Conservation (phyloP, 1,140 invertebrate genomes). For the Pollicipes pollicipes region DNA sequence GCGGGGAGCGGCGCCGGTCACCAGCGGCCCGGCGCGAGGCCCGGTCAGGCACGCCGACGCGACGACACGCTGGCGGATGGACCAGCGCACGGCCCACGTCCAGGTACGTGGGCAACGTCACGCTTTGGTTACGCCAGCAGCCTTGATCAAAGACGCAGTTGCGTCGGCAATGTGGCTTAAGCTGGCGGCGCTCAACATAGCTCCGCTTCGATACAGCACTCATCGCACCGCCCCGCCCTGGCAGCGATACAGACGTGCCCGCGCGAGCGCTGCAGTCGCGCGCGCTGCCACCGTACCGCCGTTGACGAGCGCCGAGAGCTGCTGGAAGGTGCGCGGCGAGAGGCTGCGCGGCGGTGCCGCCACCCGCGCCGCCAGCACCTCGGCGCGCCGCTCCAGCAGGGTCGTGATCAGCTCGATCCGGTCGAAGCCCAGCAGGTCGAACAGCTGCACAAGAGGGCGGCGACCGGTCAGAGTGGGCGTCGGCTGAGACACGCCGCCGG, state of each 20-base stretch:
- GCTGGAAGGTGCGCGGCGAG: constrained; percentile 12
- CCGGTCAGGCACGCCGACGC: neutral
- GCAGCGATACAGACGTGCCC: too few species aligned
- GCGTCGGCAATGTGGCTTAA: too few species aligned
- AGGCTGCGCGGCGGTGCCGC: constrained; percentile 12
- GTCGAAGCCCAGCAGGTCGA: constrained; percentile 73
- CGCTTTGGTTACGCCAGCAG: neutral
- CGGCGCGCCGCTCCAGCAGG: constrained; percentile 46
- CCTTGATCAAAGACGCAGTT: neutral
- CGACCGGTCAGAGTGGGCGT: too few species aligned
- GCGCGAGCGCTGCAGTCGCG: too few species aligned
- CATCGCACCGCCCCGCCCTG: too few species aligned
- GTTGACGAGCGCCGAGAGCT: constrained; percentile 13
- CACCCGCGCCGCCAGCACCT: constrained; percentile 16
- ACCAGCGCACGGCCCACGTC: neutral
- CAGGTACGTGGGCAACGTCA: neutral
- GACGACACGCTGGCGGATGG: neutral
- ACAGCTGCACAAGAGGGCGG: too few species aligned
- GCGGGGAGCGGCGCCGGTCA: too few species aligned
- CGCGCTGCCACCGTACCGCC: constrained; percentile 12
- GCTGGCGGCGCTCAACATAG: too few species aligned
- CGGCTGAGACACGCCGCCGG: too few species aligned
- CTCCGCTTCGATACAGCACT: too few species aligned
- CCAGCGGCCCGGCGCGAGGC: constrained; percentile 12
- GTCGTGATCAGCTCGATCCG: constrained; percentile 65